Base-by-base conservation (phyloP, 2,888 invertebrate species). In the Adelphocoris suturalis region DNA sequence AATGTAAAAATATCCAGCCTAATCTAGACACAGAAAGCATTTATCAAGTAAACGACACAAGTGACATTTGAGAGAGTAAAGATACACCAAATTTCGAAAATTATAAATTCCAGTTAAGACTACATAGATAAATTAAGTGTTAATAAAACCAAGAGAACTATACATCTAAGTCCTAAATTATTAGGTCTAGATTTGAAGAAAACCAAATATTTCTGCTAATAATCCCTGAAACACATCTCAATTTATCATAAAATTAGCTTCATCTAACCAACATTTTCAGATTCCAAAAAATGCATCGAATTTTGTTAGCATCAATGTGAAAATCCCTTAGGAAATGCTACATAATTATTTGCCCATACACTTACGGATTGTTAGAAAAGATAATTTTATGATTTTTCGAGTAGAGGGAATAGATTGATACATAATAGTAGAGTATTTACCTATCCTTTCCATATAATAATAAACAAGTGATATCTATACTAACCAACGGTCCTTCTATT, bases 241-340 rank as follows among this genome's bases (percentile, higher is more conserved):
- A 37, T 55, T 28, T 3, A 61, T 85, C 85, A 19, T 61, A 85
- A 85, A 85, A 85, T 85, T 37, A 85, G 85, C 85, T 85, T 57
- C 61, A 68, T 13, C 9, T 13, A 1, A 57, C 14, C 0, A 57
- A 57, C 23, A 23, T 68, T 23, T 68, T 52, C 52, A 23, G 57
- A 19, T 23, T 23, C 19, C 19, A 13, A 68, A 68, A 68, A 23
- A 52, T 52, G 52, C 68, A 23, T 68, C 23, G 2, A 12, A 11
- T 52, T 52, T 14, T 52, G 16, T n/a, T n/a, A 57, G n/a, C 7
- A n/a, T 57, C 57, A n/a, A 57, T n/a, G 57, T 57, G n/a, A 57
- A 7, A 57, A n/a, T 52, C 4, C 13, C 68, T 5, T 7, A 7
- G 13, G 68, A 13, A 1, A 23, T 27, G 23, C 23, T 12, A 68